Percentiles rank a stretch among this genome's conserved stretches.
Conservation (phyloP, 2,888 invertebrate species). For the Odontothrips loti region DNA sequence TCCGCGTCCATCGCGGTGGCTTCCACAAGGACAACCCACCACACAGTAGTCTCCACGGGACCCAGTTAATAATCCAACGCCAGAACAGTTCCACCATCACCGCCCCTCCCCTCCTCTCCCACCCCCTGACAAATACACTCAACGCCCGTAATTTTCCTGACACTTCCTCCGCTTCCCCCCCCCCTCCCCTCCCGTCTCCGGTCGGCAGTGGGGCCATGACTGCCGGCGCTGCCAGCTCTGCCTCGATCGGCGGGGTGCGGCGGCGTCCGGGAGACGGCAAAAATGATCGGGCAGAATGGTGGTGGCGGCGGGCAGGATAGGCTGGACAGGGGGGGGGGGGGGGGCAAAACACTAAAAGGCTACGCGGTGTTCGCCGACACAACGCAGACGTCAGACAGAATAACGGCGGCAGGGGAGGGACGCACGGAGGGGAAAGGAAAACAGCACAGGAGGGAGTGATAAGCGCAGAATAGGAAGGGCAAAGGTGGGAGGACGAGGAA, state of each 20-base stretch:
- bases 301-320: conserved; percentile 35
- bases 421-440: neutral
- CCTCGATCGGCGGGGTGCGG: conserved; percentile 42
- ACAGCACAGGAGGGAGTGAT: neutral
- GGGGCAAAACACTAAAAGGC: too few species aligned
- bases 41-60: too few species aligned
- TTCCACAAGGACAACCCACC: too few species aligned
- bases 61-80: too few species aligned
- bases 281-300: conserved; percentile 32
- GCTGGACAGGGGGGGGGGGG: neutral
- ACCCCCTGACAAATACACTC: too few species aligned
- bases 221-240: conserved; percentile 44
- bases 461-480: neutral
- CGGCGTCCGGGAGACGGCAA: neutral
- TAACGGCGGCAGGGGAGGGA: too few species aligned
- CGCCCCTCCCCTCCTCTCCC: too few species aligned
- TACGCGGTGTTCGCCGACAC: too few species aligned
- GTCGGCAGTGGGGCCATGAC: neutral
- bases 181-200: conserved; percentile 7
- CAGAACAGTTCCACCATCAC: too few species aligned
- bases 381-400: too few species aligned
- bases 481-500: neutral
- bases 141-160: too few species aligned
- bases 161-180: neutral
- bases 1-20: too few species aligned